Evolutionary conservation across 2,113 vertebrate species (phyloP), one percentile per base, ranked within the genome.

Genomic region (Marmota monax): DNA sequence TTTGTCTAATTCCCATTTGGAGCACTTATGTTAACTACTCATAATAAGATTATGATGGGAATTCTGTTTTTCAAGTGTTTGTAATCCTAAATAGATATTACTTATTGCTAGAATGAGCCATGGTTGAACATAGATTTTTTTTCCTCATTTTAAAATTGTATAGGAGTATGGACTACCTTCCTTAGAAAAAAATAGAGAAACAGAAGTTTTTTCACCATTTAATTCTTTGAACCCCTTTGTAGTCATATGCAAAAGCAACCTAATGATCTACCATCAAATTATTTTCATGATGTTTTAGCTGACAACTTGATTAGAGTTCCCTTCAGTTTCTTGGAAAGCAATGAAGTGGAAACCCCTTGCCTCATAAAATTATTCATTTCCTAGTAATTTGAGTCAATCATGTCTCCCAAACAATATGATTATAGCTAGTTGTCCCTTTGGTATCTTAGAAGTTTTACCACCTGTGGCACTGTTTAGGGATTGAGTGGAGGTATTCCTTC

Each of bases 251-350:
- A 89, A 91, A 95, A 92, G 82, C 77, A 93, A 77, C 27, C 7
- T 67, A 92, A 37, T 82, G n/a, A 84, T 88, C 51, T 16, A 67
- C 12, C 42, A 48, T 84, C 14, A 72, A 69, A 48, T 58, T 61
- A 58, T 90, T 95, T 95, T 95, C 83, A 74, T 79, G 17, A 84
- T 87, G 20, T 42, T 4, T 67, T 84, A 79, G 37, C 63, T 92
- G 70, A 90, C 63, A 92, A 48, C 39, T 94, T 92, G 63, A 92
- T 94, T 88, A 93, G 56, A 91, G 88, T 95, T 37, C 27, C 58
- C 56, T 92, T 90, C 37, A 91, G 3, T 85, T 88, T 56, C 65
- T 87, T 95, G 73, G 61, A 95, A 96, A 93, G 32, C 76, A 90
- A 42, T 32, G 61, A 95, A 86, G 79, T 72, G n/a, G 76, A 96